phyloP scores from a whole-genome alignment of 2,888 invertebrate species.

The Agelastica alni region DNA sequence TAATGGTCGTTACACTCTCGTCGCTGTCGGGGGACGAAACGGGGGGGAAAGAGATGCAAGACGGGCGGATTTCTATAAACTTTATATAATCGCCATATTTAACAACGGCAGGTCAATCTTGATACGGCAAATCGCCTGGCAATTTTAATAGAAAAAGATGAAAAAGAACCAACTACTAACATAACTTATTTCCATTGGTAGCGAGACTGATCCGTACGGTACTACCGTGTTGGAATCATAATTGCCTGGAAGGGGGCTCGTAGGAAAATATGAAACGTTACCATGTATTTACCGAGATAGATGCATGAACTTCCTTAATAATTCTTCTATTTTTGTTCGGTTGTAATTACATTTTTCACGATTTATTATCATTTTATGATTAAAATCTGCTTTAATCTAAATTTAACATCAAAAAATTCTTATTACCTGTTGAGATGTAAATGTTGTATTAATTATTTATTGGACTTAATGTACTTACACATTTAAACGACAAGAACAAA shows the following conservation, averaged over 20 bases:
- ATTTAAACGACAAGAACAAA: no score
- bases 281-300: conserved; percentile 32
- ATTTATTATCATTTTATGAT: no score
- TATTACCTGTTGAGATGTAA: no score
- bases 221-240: conserved; percentile 24
- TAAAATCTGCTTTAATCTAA: no score
- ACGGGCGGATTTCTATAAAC: conserved; percentile 29
- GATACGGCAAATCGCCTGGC: conserved; percentile 40
- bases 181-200: conserved; percentile 42
- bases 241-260: conserved; percentile 23
- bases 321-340: conserved; percentile 26
- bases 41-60: conserved; percentile 4
- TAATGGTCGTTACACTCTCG: conserved; percentile 33
- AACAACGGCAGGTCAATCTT: conserved; percentile 43
- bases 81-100: conserved; percentile 38
- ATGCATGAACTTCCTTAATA: conserved; percentile 35
- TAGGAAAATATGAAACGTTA: conserved; percentile 36
- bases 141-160: conserved; percentile 43
- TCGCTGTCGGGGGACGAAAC: background rate
- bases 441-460: no score
- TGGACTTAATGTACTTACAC: no score
- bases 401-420: no score
- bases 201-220: conserved; percentile 35
- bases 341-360: conserved; percentile 23
- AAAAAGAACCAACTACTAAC: conserved; percentile 36